Base-by-base conservation (phyloP, 2,888 invertebrate genomes). In the Meteorus cinctellus region DNA sequence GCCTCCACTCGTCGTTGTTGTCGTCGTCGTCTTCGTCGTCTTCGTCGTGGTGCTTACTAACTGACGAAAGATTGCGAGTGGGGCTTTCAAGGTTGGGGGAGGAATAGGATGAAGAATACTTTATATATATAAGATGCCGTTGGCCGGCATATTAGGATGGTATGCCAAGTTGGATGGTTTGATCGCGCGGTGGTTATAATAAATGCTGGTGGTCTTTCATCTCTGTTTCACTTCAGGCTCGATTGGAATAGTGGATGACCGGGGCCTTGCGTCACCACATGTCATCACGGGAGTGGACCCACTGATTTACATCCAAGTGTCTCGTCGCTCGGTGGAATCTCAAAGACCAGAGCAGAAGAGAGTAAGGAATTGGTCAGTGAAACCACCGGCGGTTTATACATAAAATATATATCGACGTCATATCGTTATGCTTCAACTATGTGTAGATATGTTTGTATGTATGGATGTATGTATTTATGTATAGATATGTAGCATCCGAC, bases 121-220 rank as follows among this genome's bases (percentile, higher is more conserved):
- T 60, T 29, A 68, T 48, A 48, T 79, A 83, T 80, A 84, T 82
- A 83, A 84, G 79, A 82, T 83, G 84, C 82, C 83, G 68, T 79
- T 55, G 55, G 55, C 65, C 84, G 83, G 86, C 87, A 88, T 89
- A 89, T 89, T 88, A 89, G 88, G 86, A 86, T 84, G 88, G 88
- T 86, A 88, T 87, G 88, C 85, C 84, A 82, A 81, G 78, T 78
- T 79, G 74, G 76, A 77, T 71, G 73, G 76, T 68, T 69, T 75
- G 78, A 72, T 78, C 79, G 71, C 74, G 63, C 73, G 70, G 72
- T 84, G 80, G 82, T 82, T 84, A 84, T 85, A 85, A 85, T 85
- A 85, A 55, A 85, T 83, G 82, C 83, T 81, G 80, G 78, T 78
- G 76, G 76, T 77, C 74, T 73, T 62, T 62, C 75, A 69, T 45